phyloP scores from a whole-genome alignment of 2,888 invertebrate genomes.

The Dryomyza anilis region DNA sequence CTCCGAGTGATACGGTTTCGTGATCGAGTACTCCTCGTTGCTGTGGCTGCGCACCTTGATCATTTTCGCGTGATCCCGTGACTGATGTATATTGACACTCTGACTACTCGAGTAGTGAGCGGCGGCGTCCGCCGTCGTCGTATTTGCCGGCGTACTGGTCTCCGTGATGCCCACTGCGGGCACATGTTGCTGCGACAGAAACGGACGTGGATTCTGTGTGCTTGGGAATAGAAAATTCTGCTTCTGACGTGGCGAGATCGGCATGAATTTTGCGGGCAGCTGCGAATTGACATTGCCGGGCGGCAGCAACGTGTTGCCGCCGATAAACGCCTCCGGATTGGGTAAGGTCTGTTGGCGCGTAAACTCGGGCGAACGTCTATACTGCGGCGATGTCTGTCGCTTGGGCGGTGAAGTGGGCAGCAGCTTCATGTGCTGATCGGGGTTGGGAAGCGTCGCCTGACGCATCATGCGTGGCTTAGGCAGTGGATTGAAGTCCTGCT shows the following conservation, averaged over 20 bases:
- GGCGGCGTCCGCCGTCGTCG: slow-evolving; percentile 43
- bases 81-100: slow-evolving; percentile 56
- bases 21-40: slow-evolving; percentile 59
- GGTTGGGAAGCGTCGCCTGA: slow-evolving; percentile 59
- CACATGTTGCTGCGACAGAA: slow-evolving; percentile 59
- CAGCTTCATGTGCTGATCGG: slow-evolving; percentile 58
- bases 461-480: slow-evolving; percentile 53
- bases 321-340: slow-evolving; percentile 55
- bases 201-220: slow-evolving; percentile 55
- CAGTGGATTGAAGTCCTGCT: slow-evolving; percentile 28
- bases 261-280: slow-evolving; percentile 54
- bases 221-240: slow-evolving; percentile 59
- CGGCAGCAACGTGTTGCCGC: slow-evolving; percentile 53
- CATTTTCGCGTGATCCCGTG: slow-evolving; percentile 58
- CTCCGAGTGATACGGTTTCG: slow-evolving; percentile 46
- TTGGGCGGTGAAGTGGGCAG: slow-evolving; percentile 60
- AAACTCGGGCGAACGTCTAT: slow-evolving; percentile 59
- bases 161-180: slow-evolving; percentile 54
- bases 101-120: slow-evolving; percentile 59
- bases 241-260: slow-evolving; percentile 58
- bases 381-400: slow-evolving; percentile 58
- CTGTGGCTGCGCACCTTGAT: slow-evolving; percentile 61
- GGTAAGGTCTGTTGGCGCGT: slow-evolving; percentile 59
- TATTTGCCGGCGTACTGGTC: slow-evolving; percentile 44
- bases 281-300: slow-evolving; percentile 32